Base-by-base conservation (phyloP, 2,113 vertebrate genomes). In the Scomber japonicus region DNA sequence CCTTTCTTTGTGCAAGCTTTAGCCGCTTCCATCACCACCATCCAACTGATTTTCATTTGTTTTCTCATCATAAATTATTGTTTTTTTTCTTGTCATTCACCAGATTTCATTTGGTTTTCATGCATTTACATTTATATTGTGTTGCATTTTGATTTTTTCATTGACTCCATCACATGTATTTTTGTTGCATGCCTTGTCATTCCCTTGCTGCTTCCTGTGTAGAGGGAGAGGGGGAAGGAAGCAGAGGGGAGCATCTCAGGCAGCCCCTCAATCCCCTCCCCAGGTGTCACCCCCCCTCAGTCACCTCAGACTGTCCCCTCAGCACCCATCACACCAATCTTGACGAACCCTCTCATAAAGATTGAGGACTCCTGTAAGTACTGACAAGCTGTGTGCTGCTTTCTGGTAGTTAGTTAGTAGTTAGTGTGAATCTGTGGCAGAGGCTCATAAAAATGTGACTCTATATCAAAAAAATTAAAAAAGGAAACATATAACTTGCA, bases 311-410 rank as follows among this genome's bases (percentile, higher is more conserved):
- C 94, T 87, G 83, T 92, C 88, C 95, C 95, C 88, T 91, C 95
- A 91, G 94, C 95, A 83, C 92, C 94, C 0, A 81, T 91, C 91
- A 84, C 75, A 56, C 94, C 94, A 92, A 89, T 92, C 70, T 56
- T 94, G 94, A 96, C 94, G 90, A 96, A 95, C 93, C 96, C 95
- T 62, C 94, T 90, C 88, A 94, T 77, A 90, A 93, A 95, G 89
- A 94, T 92, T 88, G 93, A 96, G 94, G 95, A 96, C 90, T 95
- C 92, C 88, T 92, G 96, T 97, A 96, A 97, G 97, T 97, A 97
- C 88, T 30, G 16, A 3, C 4, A 0, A 50, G 56, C 51, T 17
- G 35, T 8, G 6, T 9, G 35, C 35, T 40, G 35, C 7, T 40
- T 35, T 35, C 35, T 40, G 35, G 35, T 40, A 40, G 35, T 40